phyloP scores from a whole-genome alignment of 1,140 invertebrate genomes.

The Mactra quadrangularis region DNA sequence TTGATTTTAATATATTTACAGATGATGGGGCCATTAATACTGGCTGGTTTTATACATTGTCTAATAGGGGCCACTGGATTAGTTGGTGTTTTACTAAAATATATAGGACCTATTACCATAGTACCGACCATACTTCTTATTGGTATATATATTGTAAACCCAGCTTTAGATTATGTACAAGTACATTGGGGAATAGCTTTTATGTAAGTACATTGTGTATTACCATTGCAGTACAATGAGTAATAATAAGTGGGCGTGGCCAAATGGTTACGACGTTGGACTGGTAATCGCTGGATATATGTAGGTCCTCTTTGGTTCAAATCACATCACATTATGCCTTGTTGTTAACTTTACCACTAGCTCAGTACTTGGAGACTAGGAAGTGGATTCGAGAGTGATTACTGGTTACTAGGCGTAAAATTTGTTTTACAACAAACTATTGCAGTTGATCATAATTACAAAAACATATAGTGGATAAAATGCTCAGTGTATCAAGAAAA shows the following conservation, averaged over 20 bases:
- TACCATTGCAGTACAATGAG: neutral
- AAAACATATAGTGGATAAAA: too few relatives aligned
- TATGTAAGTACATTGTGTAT: slow-evolving; percentile 74
- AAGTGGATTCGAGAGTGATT: too few relatives aligned
- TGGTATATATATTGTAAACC: slow-evolving; percentile 83
- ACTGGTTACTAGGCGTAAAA: neutral
- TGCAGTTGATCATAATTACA: neutral
- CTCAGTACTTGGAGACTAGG: too few relatives aligned
- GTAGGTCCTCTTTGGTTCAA: neutral
- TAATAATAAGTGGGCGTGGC: neutral
- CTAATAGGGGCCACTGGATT: slow-evolving; percentile 71
- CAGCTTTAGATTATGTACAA: slow-evolving; percentile 78
- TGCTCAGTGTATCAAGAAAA: too few relatives aligned
- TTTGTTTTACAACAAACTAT: neutral
- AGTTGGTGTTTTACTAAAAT: slow-evolving; percentile 81
- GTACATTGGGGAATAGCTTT: slow-evolving; percentile 83
- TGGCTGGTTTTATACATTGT: slow-evolving; percentile 69
- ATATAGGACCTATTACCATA: slow-evolving; percentile 85
- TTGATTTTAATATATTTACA: too few relatives aligned
- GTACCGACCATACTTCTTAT: slow-evolving; percentile 84
- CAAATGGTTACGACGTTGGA: too few relatives aligned
- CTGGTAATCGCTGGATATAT: neutral
- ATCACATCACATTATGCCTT: neutral
- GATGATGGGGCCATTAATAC: slow-evolving; percentile 70
- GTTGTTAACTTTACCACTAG: neutral